Percentiles rank a stretch among this genome's conserved stretches.
These are phyloP conservation scores for Lepidonotus clava DNA, from an alignment of 2,888 invertebrate species.

Conservation along the genomic window DNA sequence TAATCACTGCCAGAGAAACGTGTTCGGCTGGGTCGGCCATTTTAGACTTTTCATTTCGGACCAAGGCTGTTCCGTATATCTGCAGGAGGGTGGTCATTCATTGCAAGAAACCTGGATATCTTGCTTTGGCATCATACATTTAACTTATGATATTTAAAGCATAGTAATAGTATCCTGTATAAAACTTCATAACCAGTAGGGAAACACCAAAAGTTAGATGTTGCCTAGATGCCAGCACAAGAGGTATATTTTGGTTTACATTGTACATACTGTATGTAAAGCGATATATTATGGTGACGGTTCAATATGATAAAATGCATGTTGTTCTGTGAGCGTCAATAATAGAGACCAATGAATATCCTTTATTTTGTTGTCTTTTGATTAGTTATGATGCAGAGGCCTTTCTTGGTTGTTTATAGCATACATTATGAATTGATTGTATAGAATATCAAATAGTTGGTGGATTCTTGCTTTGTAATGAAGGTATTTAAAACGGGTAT, in stretches of 20 bases:
- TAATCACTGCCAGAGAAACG: no score
- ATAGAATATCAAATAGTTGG: background rate
- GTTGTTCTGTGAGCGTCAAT: background rate
- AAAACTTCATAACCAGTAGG: background rate
- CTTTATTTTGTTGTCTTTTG: background rate
- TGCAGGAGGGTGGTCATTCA: no score
- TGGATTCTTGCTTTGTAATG: slow-evolving; percentile 19
- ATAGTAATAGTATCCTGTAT: slow-evolving; percentile 1
- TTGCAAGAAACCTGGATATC: background rate
- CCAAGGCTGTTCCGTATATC: no score
- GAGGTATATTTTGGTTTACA: slow-evolving; percentile 39
- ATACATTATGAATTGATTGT: background rate
- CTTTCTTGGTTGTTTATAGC: background rate
- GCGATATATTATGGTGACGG: slow-evolving; percentile 19
- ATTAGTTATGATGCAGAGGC: background rate
- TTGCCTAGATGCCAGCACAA: background rate
- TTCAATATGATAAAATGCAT: background rate
- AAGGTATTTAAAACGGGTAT: slow-evolving; percentile 40
- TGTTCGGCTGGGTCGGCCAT: no score
- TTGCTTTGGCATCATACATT: background rate
- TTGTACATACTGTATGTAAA: slow-evolving; percentile 39
- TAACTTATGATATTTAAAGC: background rate
- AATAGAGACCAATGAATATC: background rate
- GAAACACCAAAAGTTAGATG: background rate
- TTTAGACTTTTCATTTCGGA: no score